Base-by-base conservation (phyloP, 2,888 invertebrate genomes). In the Melieria picta region DNA sequence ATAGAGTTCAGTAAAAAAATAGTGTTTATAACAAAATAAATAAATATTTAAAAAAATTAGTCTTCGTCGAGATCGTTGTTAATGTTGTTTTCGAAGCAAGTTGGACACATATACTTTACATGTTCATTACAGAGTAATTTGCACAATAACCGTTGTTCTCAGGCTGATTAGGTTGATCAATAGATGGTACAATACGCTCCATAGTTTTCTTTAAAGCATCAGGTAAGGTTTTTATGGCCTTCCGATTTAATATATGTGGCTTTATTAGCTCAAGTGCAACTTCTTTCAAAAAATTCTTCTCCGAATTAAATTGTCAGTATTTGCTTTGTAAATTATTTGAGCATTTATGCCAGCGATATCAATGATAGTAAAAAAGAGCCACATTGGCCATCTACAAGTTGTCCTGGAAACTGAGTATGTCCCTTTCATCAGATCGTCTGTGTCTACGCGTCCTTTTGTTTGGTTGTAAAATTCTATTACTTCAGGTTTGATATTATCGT, bases 331-430 rank as follows among this genome's bases (percentile, higher is more conserved):
- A 30, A 30, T 30, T 30, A 30, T 30, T 30, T 57, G 57, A 9
- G 57, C n/a, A 13, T 57, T 57, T 57, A 57, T 57, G n/a, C 57
- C 57, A 57, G n/a, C n/a, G n/a, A n/a, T n/a, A n/a, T n/a, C n/a
- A n/a, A n/a, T n/a, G n/a, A n/a, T n/a, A n/a, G n/a, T n/a, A n/a
- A n/a, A n/a, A n/a, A 30, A 57, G 16, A 57, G 57, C 30, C 57
- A 30, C 57, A 57, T 57, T 57, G 57, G 57, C 57, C 57, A 57
- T 42, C 57, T 57, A 42, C 57, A 57, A n/a, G 57, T 57, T 30
- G 42, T 57, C 57, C 57, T 57, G 57, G 57, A 57, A 57, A 57
- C 57, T 57, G 57, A 57, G 42, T 30, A 30, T 57, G 57, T 57
- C 7, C 57, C 57, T 57, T 57, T 57, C 57, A 57, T 57, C 57